Evolutionary conservation across 2,797 vertebrate species (phyloP), one percentile per base, ranked within the genome.

Genomic region (Catamblyrhynchus diadema): DNA sequence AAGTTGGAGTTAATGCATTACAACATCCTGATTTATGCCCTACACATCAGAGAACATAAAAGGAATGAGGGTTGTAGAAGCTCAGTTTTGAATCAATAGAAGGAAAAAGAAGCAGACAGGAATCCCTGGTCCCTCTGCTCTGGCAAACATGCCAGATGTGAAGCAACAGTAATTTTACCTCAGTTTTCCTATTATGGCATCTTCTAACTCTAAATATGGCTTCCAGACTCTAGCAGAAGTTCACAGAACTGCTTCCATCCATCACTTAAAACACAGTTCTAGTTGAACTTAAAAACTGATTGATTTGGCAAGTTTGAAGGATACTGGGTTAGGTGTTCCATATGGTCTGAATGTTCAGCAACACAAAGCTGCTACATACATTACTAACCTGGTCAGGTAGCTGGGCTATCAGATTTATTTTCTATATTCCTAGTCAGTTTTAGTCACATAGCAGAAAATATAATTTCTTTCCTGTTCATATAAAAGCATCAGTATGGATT

Each of bases 311-410:
- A 72, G 61, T 77, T 47, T 89, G 74, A 83, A 5, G 6, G 51
- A 50, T 71, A 61, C 24, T 42, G 61, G 16, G 47, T 47, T 80
- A 80, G 64, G 41, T 64, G 27, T 15, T 27, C 33, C 2, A 4
- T 47, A 65, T 57, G 54, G 23, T 71, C 67, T 88, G 66, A 90
- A 70, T 39, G 56, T 42, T 93, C 66, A 93, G 67, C 60, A 88
- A 60, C 53, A 66, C 66, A 89, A 85, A 85, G 24, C 57, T 37
- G 14, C 61, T 85, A 24, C 3, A 69, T 10, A 67, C 37, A 54
- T 85, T 83, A 71, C 54, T 71, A 93, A 94, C n/a, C n/a, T 82
- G 65, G 53, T 78, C 60, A 87, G 67, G 88, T 41, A 85, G 53
- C 42, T 70, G 67, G 25, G 41, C 32, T 80, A n/a, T 67, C 57